phyloP scores from a whole-genome alignment of 2,888 invertebrate species.

The Agriopis leucophaearia region DNA sequence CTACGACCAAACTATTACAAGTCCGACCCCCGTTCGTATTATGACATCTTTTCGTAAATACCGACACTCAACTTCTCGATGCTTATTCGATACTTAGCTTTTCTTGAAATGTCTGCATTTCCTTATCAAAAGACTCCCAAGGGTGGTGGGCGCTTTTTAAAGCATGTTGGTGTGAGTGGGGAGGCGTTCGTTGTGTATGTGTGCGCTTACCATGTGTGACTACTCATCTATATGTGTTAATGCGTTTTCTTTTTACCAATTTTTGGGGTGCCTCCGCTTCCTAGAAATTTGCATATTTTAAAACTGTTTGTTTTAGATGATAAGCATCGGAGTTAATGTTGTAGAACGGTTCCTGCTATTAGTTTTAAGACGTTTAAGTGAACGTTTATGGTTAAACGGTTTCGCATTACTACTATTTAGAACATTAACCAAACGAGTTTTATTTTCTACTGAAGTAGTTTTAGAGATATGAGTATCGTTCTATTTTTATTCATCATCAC shows the following conservation, averaged over 20 bases:
- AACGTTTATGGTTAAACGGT: conserved; percentile 27
- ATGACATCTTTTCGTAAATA: conserved; percentile 72
- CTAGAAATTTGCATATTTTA: conserved; percentile 46
- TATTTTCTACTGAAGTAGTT: background rate
- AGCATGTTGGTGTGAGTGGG: conserved; percentile 58
- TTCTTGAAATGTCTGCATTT: conserved; percentile 86
- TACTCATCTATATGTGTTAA: conserved; percentile 86
- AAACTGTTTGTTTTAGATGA: conserved; percentile 35
- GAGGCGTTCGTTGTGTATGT: conserved; percentile 61
- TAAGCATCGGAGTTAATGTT: conserved; percentile 32
- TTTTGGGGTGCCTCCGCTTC: conserved; percentile 70
- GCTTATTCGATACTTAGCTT: conserved; percentile 83
- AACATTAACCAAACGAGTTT: background rate
- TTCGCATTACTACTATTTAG: background rate
- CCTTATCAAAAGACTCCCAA: conserved; percentile 83
- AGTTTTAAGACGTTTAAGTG: conserved; percentile 23
- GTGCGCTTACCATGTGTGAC: conserved; percentile 70
- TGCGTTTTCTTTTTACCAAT: conserved; percentile 87
- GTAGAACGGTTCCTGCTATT: conserved; percentile 26
- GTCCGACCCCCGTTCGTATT: conserved; percentile 54
- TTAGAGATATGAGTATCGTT: background rate
- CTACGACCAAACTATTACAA: conserved; percentile 46
- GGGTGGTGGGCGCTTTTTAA: conserved; percentile 72
- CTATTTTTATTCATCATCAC: too few relatives aligned
- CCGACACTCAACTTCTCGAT: conserved; percentile 69